A percentile compares a stretch with the other conserved stretches of the same genome.
phyloP scores from a whole-genome alignment of 2,113 vertebrate species.

The Odocoileus hemionus region DNA sequence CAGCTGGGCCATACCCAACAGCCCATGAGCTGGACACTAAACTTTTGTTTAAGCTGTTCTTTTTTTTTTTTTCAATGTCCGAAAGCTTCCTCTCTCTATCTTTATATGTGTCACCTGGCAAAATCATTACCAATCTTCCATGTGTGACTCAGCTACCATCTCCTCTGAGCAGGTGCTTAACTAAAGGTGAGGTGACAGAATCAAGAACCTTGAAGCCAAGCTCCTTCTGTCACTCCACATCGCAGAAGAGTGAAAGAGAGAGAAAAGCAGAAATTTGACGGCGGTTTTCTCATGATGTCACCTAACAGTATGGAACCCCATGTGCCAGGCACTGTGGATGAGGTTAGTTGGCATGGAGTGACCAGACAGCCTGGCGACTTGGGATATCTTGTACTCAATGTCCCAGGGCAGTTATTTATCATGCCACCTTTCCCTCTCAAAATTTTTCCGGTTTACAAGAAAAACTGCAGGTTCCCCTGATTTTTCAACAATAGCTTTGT shows the following conservation, averaged over 20 bases:
- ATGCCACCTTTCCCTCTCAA: background rate
- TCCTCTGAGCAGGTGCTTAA: background rate
- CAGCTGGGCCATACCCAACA: background rate
- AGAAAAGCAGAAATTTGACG: fast-evolving
- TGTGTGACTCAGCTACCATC: background rate
- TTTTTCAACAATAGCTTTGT: background rate
- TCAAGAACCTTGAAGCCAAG: background rate
- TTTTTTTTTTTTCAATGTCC: background rate
- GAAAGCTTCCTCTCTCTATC: background rate
- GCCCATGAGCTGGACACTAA: background rate
- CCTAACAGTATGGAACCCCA: background rate
- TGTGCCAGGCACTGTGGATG: fast-evolving
- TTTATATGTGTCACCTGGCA: fast-evolving
- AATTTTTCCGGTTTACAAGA: background rate
- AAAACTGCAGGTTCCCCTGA: background rate
- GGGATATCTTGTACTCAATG: background rate
- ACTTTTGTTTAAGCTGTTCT: background rate
- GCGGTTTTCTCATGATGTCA: too few relatives aligned
- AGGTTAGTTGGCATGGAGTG: background rate
- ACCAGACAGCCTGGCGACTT: background rate
- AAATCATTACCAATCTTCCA: background rate
- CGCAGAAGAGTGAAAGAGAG: fast-evolving
- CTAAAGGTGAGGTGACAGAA: background rate
- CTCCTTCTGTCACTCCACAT: too few relatives aligned
- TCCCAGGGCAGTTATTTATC: too few relatives aligned